Evolutionary conservation across 2,113 vertebrate genomes (phyloP).

Genomic region (Marcusenius ussheri): DNA sequence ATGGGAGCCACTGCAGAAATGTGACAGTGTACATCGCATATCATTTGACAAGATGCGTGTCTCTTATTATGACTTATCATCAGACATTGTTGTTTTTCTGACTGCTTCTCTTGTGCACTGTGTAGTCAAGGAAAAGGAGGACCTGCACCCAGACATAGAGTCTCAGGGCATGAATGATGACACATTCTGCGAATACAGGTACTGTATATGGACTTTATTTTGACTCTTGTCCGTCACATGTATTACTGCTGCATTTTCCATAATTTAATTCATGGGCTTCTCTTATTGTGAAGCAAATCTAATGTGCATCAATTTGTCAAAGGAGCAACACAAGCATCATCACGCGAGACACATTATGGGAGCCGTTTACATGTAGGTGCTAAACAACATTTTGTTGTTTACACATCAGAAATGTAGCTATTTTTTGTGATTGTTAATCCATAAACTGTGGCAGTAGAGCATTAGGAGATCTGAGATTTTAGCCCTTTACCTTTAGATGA

Average conservation of each 20-base stretch:
- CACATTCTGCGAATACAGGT: constrained; percentile 98
- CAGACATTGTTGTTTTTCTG: not conserved
- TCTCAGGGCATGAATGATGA: constrained; percentile 90
- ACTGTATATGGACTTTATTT: constrained; percentile 41
- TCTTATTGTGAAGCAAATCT: constrained; percentile 50
- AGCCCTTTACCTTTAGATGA: constrained; percentile 27
- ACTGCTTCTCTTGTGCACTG: not conserved
- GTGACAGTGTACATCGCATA: not conserved
- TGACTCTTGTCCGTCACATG: constrained; percentile 2
- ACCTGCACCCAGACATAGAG: constrained; percentile 88
- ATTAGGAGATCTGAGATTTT: constrained; percentile 19
- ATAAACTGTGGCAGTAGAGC: constrained; percentile 35
- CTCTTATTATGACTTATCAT: not conserved
- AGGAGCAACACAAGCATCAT: constrained; percentile 41
- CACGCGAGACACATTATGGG: constrained; percentile 44
- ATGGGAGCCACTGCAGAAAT: not conserved
- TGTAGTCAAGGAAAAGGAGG: constrained; percentile 94
- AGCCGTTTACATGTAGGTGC: constrained; percentile 54
- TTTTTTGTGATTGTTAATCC: constrained; percentile 29
- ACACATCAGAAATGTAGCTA: constrained; percentile 36
- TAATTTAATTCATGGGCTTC: constrained; percentile 36
- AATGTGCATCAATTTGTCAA: constrained; percentile 38
- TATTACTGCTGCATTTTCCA: constrained; percentile 28
- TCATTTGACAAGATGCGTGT: not conserved
- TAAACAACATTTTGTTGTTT: constrained; percentile 53